Evolutionary conservation across 2,888 invertebrate species (phyloP), one percentile per base, ranked within the genome.

Genomic region (Cerceris rybyensis): DNA sequence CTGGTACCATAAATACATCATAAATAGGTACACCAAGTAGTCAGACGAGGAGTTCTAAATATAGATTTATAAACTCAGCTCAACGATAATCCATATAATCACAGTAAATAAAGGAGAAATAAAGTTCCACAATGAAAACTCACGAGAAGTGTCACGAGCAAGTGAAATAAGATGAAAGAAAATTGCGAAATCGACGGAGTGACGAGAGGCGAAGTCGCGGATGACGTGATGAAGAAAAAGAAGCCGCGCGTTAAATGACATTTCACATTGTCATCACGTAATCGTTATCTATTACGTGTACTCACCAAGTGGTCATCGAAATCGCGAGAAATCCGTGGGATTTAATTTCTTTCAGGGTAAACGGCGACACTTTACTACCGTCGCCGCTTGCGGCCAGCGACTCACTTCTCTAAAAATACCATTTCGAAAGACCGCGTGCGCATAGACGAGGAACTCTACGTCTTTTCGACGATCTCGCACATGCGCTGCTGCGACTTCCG

Each of bases 361-460:
- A 75, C 74, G 67, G 59, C 84, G 82, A 78, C 67, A 66, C 81
- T 83, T 79, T 77, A 83, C 84, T 84, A 78, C 61, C 81, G 71
- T 74, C 70, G 78, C 70, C 60, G 71, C 70, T 81, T 66, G 76
- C 84, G 78, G 75, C 75, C 83, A 82, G 83, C 86, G 80, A 82
- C 80, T 86, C 75, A 65, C 75, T 77, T 80, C 81, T 86, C 86
- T 84, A 86, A 86, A 86, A 86, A 86, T 86, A 86, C 43, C 80
- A 52, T 82, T 85, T 79, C 79, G 81, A 80, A 86, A 86, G 84
- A 83, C 86, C 84, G 86, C 84, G 81, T 82, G 85, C 85, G 85
- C 84, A 70, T 59, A 58, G 55, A 55, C 58, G 67, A 52, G 65
- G 58, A 50, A 75, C 63, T 65, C 65, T 64, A 28, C 28, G 28